Conservation (phyloP, 2,113 vertebrate species). For the Ascaphus truei region DNA sequence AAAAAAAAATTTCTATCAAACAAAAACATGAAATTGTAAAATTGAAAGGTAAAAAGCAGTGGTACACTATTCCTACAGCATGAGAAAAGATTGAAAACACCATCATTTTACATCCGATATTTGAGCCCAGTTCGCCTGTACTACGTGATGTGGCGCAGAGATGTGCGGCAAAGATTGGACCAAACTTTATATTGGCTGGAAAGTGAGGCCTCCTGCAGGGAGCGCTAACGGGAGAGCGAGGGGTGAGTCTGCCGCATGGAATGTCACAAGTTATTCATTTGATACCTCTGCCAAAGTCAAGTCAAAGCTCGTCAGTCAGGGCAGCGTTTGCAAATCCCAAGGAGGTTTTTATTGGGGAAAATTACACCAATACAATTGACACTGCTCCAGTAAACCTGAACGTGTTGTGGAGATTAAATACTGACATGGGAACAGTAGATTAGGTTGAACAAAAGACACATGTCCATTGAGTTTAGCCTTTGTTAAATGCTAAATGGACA, state of each 20-base stretch:
- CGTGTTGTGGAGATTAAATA: not conserved
- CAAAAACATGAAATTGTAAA: too few relatives aligned
- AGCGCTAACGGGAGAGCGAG: not conserved
- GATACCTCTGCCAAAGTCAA: constrained; percentile 28
- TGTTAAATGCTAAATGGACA: too few relatives aligned
- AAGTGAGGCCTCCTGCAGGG: not conserved
- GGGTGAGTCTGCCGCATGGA: constrained; percentile 1
- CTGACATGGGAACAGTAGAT: not conserved
- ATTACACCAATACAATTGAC: not conserved
- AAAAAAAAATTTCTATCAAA: too few relatives aligned
- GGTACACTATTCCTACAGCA: too few relatives aligned
- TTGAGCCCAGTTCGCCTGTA: too few relatives aligned
- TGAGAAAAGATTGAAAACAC: too few relatives aligned
- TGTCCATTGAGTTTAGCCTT: not conserved
- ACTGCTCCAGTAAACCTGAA: constrained; percentile 1
- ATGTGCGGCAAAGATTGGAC: too few relatives aligned
- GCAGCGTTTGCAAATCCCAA: not conserved
- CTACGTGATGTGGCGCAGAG: too few relatives aligned
- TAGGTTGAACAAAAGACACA: not conserved
- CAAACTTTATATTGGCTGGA: not conserved
- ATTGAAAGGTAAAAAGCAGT: too few relatives aligned
- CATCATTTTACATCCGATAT: too few relatives aligned
- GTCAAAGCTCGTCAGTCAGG: constrained; percentile 26
- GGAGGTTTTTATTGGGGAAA: not conserved
- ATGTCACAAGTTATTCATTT: constrained; percentile 14